A percentile compares a stretch with the other conserved stretches of the same genome.
These are phyloP conservation scores for Triplophysa dalaica DNA, from an alignment of 2,113 vertebrate species.

Conservation along the genomic window DNA sequence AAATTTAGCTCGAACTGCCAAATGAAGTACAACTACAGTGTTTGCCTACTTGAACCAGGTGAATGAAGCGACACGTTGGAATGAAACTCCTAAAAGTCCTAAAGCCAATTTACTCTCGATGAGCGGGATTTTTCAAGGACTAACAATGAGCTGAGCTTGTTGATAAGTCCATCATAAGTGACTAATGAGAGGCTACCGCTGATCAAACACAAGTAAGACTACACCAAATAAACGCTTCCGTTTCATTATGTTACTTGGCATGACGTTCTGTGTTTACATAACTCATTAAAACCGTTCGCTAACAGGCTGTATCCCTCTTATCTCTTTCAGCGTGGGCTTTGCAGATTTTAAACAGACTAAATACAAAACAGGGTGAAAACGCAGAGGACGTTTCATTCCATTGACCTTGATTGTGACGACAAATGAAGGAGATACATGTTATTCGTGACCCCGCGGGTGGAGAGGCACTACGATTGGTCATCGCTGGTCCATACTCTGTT, in stretches of 20 bases:
- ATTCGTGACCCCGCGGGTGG: slow-evolving; percentile 58
- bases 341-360: slow-evolving; percentile 36
- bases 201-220: slow-evolving; percentile 64
- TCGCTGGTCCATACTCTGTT: slow-evolving; percentile 64
- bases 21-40: slow-evolving; percentile 53
- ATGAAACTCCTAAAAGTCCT: slow-evolving; percentile 28
- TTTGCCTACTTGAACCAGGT: slow-evolving; percentile 17
- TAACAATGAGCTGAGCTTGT: slow-evolving; percentile 2
- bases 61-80: slow-evolving; percentile 6
- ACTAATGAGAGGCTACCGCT: slow-evolving; percentile 50
- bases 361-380: slow-evolving; percentile 38
- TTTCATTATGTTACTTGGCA: background rate
- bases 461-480: slow-evolving; percentile 60
- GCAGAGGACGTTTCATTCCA: slow-evolving; percentile 47
- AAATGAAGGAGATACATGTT: slow-evolving; percentile 61
- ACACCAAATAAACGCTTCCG: background rate
- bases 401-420: slow-evolving; percentile 48
- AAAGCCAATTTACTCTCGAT: slow-evolving; percentile 43
- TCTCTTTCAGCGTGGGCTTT: slow-evolving; percentile 59
- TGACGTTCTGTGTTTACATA: background rate
- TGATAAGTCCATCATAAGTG: slow-evolving; percentile 19
- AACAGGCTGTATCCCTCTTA: slow-evolving; percentile 47
- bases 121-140: slow-evolving; percentile 35
- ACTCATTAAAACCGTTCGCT: slow-evolving; percentile 9
- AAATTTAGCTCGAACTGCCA: slow-evolving; percentile 65